Conservation (phyloP, 2,113 vertebrate genomes). For the Lathamus discolor region DNA sequence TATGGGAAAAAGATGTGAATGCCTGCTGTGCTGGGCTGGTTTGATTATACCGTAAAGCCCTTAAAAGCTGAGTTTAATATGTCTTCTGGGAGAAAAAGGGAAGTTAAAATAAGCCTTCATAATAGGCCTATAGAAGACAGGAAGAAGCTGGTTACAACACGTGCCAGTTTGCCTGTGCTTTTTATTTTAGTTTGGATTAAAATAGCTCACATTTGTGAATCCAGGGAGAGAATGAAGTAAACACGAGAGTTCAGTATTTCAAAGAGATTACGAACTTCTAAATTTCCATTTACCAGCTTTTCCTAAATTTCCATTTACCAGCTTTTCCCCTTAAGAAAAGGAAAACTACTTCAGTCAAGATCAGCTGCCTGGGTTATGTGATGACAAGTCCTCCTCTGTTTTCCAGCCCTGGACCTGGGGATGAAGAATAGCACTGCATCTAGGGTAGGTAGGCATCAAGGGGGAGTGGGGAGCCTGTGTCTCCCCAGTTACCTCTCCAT, state of each 20-base stretch:
- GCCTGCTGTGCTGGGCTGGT: conserved; percentile 1
- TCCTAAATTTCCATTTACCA: conserved; percentile 23
- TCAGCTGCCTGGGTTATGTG: background rate
- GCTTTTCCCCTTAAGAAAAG: background rate
- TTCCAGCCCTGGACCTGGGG: background rate
- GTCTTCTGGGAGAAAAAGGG: background rate
- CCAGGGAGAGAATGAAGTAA: background rate
- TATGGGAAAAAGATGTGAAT: background rate
- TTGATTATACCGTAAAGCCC: background rate
- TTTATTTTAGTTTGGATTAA: conserved; percentile 2
- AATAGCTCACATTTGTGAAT: conserved; percentile 11
- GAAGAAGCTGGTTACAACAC: background rate
- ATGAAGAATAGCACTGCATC: background rate
- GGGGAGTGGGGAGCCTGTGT: background rate
- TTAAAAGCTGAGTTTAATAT: conserved; percentile 16
- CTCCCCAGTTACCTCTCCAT: background rate
- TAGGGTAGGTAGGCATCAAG: background rate
- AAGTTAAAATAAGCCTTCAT: background rate
- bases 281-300: conserved; percentile 8
- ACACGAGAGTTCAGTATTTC: background rate
- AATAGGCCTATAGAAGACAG: background rate
- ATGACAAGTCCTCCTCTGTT: background rate
- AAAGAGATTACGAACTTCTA: background rate
- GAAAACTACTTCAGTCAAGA: background rate
- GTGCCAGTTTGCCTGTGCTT: background rate